Percentiles rank a stretch among this genome's conserved stretches.
phyloP scores from a whole-genome alignment of 2,888 invertebrate species.

The Linyphia triangularis region DNA sequence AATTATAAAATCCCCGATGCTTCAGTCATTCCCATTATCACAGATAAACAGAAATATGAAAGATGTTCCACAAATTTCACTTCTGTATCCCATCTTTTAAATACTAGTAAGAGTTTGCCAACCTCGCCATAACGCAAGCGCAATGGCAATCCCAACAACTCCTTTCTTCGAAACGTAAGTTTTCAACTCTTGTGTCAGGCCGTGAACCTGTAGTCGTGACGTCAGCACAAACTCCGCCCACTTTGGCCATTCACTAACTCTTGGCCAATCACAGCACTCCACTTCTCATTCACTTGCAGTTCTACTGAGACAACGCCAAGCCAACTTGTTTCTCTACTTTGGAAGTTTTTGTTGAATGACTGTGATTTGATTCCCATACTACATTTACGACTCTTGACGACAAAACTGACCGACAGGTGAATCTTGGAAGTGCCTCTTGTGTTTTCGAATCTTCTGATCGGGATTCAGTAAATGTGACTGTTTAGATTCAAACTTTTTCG shows the following conservation, averaged over 20 bases:
- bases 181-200: slow-evolving; percentile 43
- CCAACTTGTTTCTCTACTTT: no score
- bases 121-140: slow-evolving; percentile 9
- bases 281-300: slow-evolving; percentile 47
- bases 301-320: neutral
- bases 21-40: no score
- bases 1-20: no score
- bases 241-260: slow-evolving; percentile 69
- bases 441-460: neutral
- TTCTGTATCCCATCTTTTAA: no score
- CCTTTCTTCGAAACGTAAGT: slow-evolving; percentile 48
- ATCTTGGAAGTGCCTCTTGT: neutral
- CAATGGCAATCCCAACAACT: neutral
- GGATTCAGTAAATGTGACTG: slow-evolving; percentile 62
- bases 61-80: no score
- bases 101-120: slow-evolving; percentile 27
- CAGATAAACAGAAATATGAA: no score
- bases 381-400: no score
- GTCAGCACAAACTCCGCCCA: slow-evolving; percentile 45
- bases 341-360: neutral
- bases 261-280: slow-evolving; percentile 59
- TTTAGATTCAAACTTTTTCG: slow-evolving; percentile 12
- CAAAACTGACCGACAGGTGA: no score
- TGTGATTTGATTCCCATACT: no score
- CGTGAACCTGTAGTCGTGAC: slow-evolving; percentile 69